A percentile compares a stretch with the other conserved stretches of the same genome.
Evolutionary conservation across 2,797 vertebrate genomes (phyloP).

Genomic region (Orientallactaga sibirica): DNA sequence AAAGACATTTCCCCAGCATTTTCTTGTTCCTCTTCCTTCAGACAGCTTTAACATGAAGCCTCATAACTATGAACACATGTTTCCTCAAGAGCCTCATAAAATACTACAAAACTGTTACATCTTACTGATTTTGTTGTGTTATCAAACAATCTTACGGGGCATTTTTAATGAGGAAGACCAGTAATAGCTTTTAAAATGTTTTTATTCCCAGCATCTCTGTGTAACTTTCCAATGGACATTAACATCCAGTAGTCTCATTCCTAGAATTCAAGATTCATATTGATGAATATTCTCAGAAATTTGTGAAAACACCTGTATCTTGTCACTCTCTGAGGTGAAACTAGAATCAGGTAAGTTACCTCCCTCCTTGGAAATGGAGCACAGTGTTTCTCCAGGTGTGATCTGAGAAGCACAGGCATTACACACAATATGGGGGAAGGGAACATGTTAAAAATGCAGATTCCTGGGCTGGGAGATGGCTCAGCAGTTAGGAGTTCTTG

Average conservation of each 20-base stretch:
- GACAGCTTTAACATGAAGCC: slow-evolving; percentile 8
- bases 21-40: slow-evolving; percentile 12
- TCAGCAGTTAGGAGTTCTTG: no score
- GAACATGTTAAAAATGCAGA: slow-evolving; percentile 35
- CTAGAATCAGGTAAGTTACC: slow-evolving; percentile 28
- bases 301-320: slow-evolving; percentile 46
- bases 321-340: slow-evolving; percentile 21
- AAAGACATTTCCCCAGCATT: neutral
- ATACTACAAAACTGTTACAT: slow-evolving; percentile 30
- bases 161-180: slow-evolving; percentile 38
- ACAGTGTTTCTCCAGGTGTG: slow-evolving; percentile 7
- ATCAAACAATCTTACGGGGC: neutral
- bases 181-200: slow-evolving; percentile 34
- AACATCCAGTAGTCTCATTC: slow-evolving; percentile 56
- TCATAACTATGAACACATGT: neutral
- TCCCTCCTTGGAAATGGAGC: slow-evolving; percentile 6
- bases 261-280: slow-evolving; percentile 55
- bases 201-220: slow-evolving; percentile 20
- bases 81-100: slow-evolving; percentile 51
- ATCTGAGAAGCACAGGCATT: neutral
- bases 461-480: neutral
- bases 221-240: slow-evolving; percentile 45
- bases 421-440: neutral
- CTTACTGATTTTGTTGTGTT: neutral
- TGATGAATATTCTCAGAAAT: slow-evolving; percentile 47